Percentiles rank a stretch among this genome's conserved stretches.
These are phyloP conservation scores for Antennarius striatus DNA, from an alignment of 2,113 vertebrate genomes.

Conservation along the genomic window DNA sequence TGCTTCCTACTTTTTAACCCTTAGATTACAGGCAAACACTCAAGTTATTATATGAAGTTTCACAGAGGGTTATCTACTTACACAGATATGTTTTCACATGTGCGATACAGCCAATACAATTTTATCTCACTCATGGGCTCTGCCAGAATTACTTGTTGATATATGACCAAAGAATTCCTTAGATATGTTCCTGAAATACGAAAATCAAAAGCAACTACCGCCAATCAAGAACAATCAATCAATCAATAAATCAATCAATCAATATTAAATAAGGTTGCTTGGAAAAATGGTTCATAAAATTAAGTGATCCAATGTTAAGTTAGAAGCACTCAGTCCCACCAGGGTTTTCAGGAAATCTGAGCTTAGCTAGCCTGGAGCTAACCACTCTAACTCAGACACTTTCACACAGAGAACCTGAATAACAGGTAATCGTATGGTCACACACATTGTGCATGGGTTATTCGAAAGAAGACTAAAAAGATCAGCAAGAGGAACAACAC, in stretches of 20 bases:
- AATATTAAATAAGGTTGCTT: no score
- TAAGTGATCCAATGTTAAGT: background rate
- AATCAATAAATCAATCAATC: no score
- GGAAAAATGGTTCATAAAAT: no score
- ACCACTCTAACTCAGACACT: constrained; percentile 22
- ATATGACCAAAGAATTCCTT: no score
- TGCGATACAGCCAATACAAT: background rate
- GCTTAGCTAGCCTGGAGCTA: constrained; percentile 21
- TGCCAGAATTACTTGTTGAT: no score
- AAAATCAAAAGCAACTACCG: no score
- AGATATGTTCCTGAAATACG: no score
- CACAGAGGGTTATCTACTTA: background rate
- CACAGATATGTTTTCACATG: background rate
- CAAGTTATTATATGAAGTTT: background rate
- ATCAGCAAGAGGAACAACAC: background rate
- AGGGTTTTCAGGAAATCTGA: constrained; percentile 27
- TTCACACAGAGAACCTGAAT: constrained; percentile 16
- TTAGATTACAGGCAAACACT: background rate
- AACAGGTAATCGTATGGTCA: background rate
- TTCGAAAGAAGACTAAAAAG: background rate
- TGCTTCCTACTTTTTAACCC: constrained; percentile 28
- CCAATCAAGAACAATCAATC: no score
- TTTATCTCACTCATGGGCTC: background rate
- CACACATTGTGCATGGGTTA: background rate
- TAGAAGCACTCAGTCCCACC: background rate